phyloP scores from a whole-genome alignment of 1,140 invertebrate genomes.

The Melipona quadrifasciata region DNA sequence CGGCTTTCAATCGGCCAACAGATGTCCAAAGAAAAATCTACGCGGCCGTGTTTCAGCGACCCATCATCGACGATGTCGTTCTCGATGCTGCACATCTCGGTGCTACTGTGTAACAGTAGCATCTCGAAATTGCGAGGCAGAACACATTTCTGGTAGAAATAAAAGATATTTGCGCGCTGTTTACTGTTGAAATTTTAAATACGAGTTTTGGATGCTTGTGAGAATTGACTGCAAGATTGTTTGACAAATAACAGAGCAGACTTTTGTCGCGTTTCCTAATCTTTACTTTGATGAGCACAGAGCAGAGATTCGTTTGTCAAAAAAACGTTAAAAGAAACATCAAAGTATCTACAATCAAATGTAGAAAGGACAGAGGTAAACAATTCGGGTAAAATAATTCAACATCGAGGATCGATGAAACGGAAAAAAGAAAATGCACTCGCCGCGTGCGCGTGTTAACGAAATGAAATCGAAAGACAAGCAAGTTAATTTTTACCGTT shows the following conservation, averaged over 20 bases:
- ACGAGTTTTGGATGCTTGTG: neutral
- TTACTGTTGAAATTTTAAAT: neutral
- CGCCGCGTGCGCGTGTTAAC: conserved; percentile 8
- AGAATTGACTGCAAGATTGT: neutral
- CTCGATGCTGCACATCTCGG: too few relatives aligned
- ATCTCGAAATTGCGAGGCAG: neutral
- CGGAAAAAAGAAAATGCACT: neutral
- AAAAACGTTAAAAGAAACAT: too few relatives aligned
- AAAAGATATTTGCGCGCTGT: neutral
- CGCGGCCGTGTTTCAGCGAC: conserved; percentile 32
- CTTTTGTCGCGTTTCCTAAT: too few relatives aligned
- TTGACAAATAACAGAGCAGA: too few relatives aligned
- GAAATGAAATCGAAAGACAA: conserved; percentile 23
- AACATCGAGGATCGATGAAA: neutral
- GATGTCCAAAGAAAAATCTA: conserved; percentile 49
- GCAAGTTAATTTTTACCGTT: conserved; percentile 47
- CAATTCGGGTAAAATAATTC: neutral
- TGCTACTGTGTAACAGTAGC: too few relatives aligned
- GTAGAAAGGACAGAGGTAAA: too few relatives aligned
- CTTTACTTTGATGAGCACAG: too few relatives aligned
- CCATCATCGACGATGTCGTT: conserved; percentile 33
- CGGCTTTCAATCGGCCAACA: conserved; percentile 63
- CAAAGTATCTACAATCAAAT: too few relatives aligned
- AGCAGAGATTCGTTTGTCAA: too few relatives aligned
- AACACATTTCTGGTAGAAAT: neutral